Evolutionary conservation across 2,888 invertebrate species (phyloP), one percentile per base, ranked within the genome.

Genomic region (Yponomeuta plumbellus): DNA sequence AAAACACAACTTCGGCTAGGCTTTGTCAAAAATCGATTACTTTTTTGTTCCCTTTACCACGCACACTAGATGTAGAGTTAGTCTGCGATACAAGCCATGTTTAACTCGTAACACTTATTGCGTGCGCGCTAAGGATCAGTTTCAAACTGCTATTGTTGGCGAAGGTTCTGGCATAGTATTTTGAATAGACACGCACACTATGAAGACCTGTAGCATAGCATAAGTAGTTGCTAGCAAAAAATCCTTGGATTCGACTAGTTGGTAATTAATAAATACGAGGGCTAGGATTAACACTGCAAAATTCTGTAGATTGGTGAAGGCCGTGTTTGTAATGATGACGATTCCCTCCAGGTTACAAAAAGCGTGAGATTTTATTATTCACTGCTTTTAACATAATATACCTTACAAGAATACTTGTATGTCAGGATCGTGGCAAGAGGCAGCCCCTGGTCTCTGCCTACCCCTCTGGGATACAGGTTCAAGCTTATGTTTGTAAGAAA

Each of bases 201-300:
- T 52, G 44, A 52, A 52, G 17, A 52, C 44, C 44, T 17, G 44
- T 17, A 17, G 13, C 44, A 17, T 8, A 52, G 13, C 44, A 52
- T 52, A 52, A 52, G 13, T 52, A 52, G 44, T 52, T 52, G 44
- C 44, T 2, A 17, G 17, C 17, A 52, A 52, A 52, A 52, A 52
- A 52, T 13, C 44, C 17, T 17, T 13, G 44, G 17, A 52, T 52
- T 52, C 44, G 17, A 52, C 17, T 52, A 17, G 44, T 17, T 52
- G 13, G 44, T 52, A 52, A 52, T 61, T 52, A 52, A 52, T 61
- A 23, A 61, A 61, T 61, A 61, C 8, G 22, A 61, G 22, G 22
- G 22, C 22, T 8, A 61, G 61, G 61, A 61, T 26, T 22, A 61
- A 61, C 61, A 23, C n/a, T 34, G 62, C 62, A 34, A 62, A 34